Conservation (phyloP, 1,140 invertebrate species). For the Colletes latitarsis region DNA sequence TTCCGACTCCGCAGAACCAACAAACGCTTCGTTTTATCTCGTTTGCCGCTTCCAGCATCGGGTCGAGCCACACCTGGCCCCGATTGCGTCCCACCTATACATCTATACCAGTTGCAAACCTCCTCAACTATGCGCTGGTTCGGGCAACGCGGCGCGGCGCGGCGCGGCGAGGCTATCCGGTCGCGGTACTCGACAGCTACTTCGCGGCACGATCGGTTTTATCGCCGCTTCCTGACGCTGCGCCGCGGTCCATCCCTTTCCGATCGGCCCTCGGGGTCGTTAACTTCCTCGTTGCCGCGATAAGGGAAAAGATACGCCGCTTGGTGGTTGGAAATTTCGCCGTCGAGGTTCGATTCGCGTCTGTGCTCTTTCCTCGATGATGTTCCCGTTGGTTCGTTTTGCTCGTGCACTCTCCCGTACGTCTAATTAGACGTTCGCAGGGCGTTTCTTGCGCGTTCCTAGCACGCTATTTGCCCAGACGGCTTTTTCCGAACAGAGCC, state of each 20-base stretch:
- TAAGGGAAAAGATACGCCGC: neutral
- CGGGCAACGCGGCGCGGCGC: neutral
- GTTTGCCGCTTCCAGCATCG: conserved; percentile 40
- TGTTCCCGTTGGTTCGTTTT: conserved; percentile 3
- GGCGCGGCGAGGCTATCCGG: conserved; percentile 26
- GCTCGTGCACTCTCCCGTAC: neutral
- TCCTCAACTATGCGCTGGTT: conserved; percentile 33
- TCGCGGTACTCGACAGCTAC: conserved; percentile 32
- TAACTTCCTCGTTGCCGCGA: neutral
- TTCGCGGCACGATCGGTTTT: conserved; percentile 36
- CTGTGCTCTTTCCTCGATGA: neutral
- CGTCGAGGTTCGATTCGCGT: neutral
- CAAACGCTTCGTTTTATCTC: conserved; percentile 36
- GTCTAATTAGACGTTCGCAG: conserved; percentile 13
- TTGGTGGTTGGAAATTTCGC: neutral
- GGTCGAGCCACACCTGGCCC: conserved; percentile 77
- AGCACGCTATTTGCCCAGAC: conserved; percentile 34
- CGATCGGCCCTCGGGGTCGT: neutral
- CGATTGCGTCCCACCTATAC: conserved; percentile 74
- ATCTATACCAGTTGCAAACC: conserved; percentile 72
- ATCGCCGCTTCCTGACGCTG: neutral
- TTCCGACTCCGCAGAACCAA: conserved; percentile 11
- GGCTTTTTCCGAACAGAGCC: neutral
- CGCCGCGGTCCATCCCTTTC: neutral
- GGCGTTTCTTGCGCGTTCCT: conserved; percentile 17